Conservation (phyloP, 2,113 vertebrate species). For the Siniperca knerii region DNA sequence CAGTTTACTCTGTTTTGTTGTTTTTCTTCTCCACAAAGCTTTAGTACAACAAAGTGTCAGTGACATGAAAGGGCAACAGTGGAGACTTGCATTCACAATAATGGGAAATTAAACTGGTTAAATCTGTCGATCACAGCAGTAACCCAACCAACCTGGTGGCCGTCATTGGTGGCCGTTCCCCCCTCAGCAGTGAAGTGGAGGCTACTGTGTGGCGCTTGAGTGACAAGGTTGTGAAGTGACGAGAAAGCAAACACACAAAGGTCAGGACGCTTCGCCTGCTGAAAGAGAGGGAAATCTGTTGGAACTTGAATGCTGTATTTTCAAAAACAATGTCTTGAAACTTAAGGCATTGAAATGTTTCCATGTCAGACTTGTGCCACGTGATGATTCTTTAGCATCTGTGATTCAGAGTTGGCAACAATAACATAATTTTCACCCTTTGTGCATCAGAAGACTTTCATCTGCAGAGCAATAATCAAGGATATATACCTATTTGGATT, state of each 20-base stretch:
- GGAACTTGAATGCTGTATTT: conserved; percentile 49
- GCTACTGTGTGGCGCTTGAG: conserved; percentile 61
- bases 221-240: conserved; percentile 67
- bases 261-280: conserved; percentile 35
- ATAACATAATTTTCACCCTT: conserved; percentile 3
- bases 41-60: conserved; percentile 28
- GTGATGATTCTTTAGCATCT: neutral
- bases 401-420: conserved; percentile 21
- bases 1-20: neutral
- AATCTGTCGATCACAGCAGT: neutral
- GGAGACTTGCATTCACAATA: neutral
- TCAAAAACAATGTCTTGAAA: conserved; percentile 58
- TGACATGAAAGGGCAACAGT: conserved; percentile 13
- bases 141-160: neutral
- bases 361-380: conserved; percentile 20
- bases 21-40: neutral
- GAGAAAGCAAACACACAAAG: conserved; percentile 67
- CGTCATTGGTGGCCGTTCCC: conserved; percentile 34
- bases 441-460: neutral
- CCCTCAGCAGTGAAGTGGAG: conserved; percentile 48
- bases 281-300: conserved; percentile 50
- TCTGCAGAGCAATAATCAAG: neutral
- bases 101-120: neutral
- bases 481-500: neutral
- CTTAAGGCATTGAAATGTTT: conserved; percentile 26